These are phyloP conservation scores for Dermolepida albohirtum DNA, from an alignment of 2,888 invertebrate species.

Conservation along the genomic window DNA sequence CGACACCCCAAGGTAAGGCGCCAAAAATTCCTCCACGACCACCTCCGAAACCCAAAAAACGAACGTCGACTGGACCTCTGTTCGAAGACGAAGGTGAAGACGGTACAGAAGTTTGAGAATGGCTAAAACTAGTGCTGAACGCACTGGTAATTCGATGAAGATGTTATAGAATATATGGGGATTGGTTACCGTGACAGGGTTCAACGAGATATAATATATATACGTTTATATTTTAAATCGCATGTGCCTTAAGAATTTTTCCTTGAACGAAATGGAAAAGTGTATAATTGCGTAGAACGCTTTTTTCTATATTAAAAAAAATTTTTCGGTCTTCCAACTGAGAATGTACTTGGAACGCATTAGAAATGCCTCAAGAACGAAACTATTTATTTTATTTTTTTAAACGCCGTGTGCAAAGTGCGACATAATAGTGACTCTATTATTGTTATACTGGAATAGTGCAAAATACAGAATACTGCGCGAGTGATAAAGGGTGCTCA, in stretches of 20 bases:
- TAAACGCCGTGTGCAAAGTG: background rate
- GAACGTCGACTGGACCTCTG: constrained; percentile 77
- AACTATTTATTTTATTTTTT: constrained; percentile 11
- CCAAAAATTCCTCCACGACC: constrained; percentile 85
- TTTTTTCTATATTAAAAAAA: background rate
- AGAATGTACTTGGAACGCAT: background rate
- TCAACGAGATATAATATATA: constrained; percentile 44
- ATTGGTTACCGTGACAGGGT: constrained; percentile 47
- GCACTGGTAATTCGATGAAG: constrained; percentile 59
- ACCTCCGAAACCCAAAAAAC: constrained; percentile 87
- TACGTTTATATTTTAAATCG: constrained; percentile 17
- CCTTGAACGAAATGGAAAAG: background rate
- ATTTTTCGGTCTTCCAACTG: constrained; percentile 39
- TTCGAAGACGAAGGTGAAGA: constrained; percentile 92
- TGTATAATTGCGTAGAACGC: background rate
- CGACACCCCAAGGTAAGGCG: constrained; percentile 49
- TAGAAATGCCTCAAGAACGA: background rate
- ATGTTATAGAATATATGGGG: constrained; percentile 45
- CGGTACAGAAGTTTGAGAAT: constrained; percentile 85
- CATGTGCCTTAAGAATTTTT: constrained; percentile 39
- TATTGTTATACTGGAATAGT: too few relatives aligned
- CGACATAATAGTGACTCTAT: background rate
- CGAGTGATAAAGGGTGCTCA: too few relatives aligned
- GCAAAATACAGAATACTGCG: too few relatives aligned
- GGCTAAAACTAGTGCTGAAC: constrained; percentile 61